Conservation (phyloP, 2,888 invertebrate species). For the Eilema caniola region DNA sequence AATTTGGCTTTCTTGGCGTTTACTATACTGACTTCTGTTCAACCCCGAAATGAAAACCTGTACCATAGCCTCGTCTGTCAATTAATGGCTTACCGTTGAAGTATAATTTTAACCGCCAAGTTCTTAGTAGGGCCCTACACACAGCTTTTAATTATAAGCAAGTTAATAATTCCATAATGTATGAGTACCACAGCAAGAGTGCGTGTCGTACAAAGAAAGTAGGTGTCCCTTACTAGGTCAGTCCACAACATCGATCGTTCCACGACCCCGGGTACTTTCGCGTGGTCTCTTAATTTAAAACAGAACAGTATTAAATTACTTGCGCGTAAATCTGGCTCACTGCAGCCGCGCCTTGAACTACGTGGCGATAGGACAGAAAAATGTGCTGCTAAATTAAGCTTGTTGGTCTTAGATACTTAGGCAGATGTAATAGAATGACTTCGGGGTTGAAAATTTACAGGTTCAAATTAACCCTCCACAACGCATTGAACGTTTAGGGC, state of each 20-base stretch:
- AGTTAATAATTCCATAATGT: not conserved
- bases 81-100: no score
- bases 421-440: no score
- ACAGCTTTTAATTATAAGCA: not conserved
- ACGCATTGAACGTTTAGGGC: no score
- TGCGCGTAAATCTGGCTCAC: slow-evolving; percentile 1
- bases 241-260: slow-evolving; percentile 15
- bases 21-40: no score
- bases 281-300: slow-evolving; percentile 2
- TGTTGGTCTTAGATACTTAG: not conserved
- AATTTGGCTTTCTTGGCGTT: no score
- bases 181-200: not conserved
- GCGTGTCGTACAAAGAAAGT: slow-evolving; percentile 6
- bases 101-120: no score
- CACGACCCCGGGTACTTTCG: not conserved
- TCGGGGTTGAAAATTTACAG: no score
- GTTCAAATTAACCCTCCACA: no score
- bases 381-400: not conserved
- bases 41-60: no score
- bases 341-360: not conserved
- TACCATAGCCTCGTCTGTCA: no score
- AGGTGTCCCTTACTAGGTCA: not conserved
- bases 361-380: not conserved
- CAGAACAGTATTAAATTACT: slow-evolving; percentile 16
- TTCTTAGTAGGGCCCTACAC: not conserved